Conservation (phyloP, 2,113 vertebrate species). For the Galemys pyrenaicus region DNA sequence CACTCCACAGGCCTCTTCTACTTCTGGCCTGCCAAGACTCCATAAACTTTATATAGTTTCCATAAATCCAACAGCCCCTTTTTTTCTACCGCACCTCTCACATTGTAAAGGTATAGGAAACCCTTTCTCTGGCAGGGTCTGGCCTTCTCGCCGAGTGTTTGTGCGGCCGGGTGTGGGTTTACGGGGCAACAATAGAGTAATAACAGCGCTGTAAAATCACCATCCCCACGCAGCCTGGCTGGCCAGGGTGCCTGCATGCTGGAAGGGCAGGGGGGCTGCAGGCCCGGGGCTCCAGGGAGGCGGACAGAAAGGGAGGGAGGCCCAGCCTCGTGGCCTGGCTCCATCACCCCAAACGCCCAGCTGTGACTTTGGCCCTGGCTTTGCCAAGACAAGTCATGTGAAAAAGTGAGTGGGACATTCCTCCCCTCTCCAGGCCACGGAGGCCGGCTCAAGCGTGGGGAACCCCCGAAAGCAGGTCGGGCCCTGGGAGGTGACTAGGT, state of each 20-base stretch:
- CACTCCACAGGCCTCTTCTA: neutral
- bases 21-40: conserved; percentile 74
- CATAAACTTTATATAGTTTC: conserved; percentile 85
- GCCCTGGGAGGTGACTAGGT: neutral
- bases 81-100: conserved; percentile 80
- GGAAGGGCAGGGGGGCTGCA: conserved; percentile 26
- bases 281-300: conserved; percentile 31
- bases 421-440: neutral
- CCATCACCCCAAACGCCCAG: neutral
- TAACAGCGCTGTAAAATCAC: conserved; percentile 80
- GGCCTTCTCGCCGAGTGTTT: conserved; percentile 44
- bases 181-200: conserved; percentile 77
- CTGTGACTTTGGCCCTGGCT: neutral
- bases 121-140: conserved; percentile 71
- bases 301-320: conserved; percentile 4
- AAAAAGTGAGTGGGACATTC: neutral
- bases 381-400: conserved; percentile 4
- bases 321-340: conserved; percentile 12
- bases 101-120: conserved; percentile 81
- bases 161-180: conserved; percentile 75
- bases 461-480: neutral
- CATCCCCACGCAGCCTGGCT: conserved; percentile 74
- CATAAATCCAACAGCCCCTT: conserved; percentile 82
- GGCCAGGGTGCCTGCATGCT: conserved; percentile 17
- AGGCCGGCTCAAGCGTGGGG: neutral